Base-by-base conservation (phyloP, 2,888 invertebrate genomes). In the Drosophila nr. perissopoda region DNA sequence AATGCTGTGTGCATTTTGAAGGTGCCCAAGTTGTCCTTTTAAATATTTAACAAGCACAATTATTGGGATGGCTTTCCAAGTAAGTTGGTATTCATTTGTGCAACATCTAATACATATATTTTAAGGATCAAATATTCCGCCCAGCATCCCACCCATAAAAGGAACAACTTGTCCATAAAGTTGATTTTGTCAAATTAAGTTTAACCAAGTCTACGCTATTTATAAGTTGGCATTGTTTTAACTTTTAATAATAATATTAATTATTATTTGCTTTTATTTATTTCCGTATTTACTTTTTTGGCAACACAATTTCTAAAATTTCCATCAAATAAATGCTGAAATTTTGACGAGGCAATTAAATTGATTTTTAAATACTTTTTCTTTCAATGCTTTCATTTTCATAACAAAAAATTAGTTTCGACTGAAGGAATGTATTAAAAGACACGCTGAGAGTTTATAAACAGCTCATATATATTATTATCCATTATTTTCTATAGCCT, bases 1-100 rank as follows among this genome's bases (percentile, higher is more conserved):
- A 79, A 76, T 76, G 66, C 63, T 74, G 74, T 77, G 77, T 78
- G 78, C 68, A 81, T 83, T 85, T 76, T 65, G 72, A n/a, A 72
- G 59, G 49, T 68, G 67, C 13, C 38, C 42, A 66, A 80, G 69
- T 79, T 76, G 63, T 67, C 70, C 70, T 71, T 72, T 80, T 78
- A 69, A 89, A 86, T 86, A 84, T 84, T 86, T 87, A 84, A 86
- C 71, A 71, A 82, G 82, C 68, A 33, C 88, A 80, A 89, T 89
- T 87, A 89, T 86, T 78, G 70, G 59, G 76, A 72, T 81, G 82
- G 75, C 74, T 71, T 61, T 69, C 64, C 76, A 69, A 78, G 62
- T 68, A 73, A 64, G 70, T 66, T 76, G 67, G 74, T 78, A 84
- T 89, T 87, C 75, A 80, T 89, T 80, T 76, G 54, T 58, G 69